A percentile compares a stretch with the other conserved stretches of the same genome.
Evolutionary conservation across 2,113 vertebrate species (phyloP).

Genomic region (Chinchilla lanigera): DNA sequence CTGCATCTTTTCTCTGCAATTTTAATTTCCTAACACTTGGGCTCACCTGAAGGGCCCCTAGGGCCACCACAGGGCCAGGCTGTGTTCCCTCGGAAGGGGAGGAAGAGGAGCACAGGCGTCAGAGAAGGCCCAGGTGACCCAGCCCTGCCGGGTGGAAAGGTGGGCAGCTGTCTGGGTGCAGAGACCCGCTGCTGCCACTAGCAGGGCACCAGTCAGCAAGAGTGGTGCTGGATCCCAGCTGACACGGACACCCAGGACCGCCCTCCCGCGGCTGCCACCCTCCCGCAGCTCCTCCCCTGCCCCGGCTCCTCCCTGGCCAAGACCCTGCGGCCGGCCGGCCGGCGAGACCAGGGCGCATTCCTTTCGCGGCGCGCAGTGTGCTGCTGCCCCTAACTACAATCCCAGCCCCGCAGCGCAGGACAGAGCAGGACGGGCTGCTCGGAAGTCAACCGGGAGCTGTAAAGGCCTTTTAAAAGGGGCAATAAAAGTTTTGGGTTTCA

Average conservation of each 20-base stretch:
- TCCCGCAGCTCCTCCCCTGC: neutral
- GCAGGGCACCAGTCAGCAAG: neutral
- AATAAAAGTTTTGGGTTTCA: constrained; percentile 93
- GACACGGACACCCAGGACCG: neutral
- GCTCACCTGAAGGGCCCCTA: fast-evolving
- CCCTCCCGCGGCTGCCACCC: neutral
- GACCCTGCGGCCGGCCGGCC: constrained; percentile 29
- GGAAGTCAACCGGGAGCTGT: constrained; percentile 85
- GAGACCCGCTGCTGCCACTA: fast-evolving
- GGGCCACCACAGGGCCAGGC: fast-evolving
- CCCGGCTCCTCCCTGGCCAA: neutral
- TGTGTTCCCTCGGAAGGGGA: fast-evolving
- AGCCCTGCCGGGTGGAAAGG: fast-evolving
- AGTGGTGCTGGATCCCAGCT: neutral
- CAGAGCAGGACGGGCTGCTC: constrained; percentile 55
- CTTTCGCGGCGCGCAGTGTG: constrained; percentile 72
- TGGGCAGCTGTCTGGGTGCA: neutral
- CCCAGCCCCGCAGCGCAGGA: constrained; percentile 77
- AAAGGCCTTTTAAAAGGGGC: constrained; percentile 89
- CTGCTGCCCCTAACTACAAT: constrained; percentile 83
- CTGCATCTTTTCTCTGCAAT: neutral
- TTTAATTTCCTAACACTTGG: neutral
- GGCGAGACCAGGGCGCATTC: constrained; percentile 69
- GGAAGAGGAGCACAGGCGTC: fast-evolving
- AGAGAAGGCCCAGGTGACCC: fast-evolving